Percentiles rank a stretch among this genome's conserved stretches.
Evolutionary conservation across 2,888 invertebrate species (phyloP).

Genomic region (Patella pellucida): DNA sequence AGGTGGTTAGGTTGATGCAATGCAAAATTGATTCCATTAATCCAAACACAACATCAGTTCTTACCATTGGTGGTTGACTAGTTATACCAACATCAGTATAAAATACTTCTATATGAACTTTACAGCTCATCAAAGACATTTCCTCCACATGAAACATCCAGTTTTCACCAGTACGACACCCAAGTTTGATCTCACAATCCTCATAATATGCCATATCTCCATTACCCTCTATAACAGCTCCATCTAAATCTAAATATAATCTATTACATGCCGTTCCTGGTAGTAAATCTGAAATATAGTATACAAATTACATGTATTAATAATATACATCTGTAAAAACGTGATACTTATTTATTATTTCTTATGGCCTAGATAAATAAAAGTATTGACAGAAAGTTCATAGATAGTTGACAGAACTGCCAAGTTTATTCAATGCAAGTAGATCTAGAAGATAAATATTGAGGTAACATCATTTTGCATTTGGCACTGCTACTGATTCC

Average conservation of each 20-base stretch:
- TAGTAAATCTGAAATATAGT: constrained; percentile 12
- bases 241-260: constrained; percentile 5
- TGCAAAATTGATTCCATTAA: too few relatives aligned
- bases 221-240: constrained; percentile 20
- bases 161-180: background rate
- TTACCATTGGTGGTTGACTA: constrained; percentile 12
- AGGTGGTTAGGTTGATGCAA: too few relatives aligned
- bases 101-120: constrained; percentile 13
- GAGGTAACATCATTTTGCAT: too few relatives aligned
- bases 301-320: too few relatives aligned
- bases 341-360: too few relatives aligned
- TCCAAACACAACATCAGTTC: background rate
- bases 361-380: too few relatives aligned
- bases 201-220: constrained; percentile 6
- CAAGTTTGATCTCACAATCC: constrained; percentile 10
- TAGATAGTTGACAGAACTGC: too few relatives aligned
- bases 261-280: constrained; percentile 16
- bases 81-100: background rate
- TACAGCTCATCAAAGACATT: constrained; percentile 11
- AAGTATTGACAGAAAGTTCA: too few relatives aligned
- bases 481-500: too few relatives aligned
- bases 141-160: constrained; percentile 18
- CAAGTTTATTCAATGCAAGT: too few relatives aligned
- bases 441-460: too few relatives aligned
- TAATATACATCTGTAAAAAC: too few relatives aligned